Conservation (phyloP, 1,140 invertebrate species). For the Drosophila sproati region DNA sequence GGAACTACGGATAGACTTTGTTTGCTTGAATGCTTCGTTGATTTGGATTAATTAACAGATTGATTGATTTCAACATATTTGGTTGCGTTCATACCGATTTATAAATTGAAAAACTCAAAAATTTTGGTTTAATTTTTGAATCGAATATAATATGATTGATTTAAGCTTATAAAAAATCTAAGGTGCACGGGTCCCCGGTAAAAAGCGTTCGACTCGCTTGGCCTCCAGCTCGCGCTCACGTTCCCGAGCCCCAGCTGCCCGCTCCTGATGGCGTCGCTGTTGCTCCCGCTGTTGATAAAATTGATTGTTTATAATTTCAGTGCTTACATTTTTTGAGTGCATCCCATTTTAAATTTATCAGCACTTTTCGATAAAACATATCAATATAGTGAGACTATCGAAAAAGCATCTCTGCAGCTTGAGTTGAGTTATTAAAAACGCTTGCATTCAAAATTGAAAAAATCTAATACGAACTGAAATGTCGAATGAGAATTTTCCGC, state of each 20-base stretch:
- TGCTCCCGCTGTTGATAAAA: conserved; percentile 72
- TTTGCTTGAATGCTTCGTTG: no score
- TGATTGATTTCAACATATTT: no score
- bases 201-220: conserved; percentile 73
- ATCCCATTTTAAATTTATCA: no score
- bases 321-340: no score
- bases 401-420: background rate
- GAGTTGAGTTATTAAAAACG: background rate
- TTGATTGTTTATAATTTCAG: no score
- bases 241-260: conserved; percentile 75
- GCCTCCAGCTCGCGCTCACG: conserved; percentile 66
- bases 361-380: no score
- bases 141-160: background rate
- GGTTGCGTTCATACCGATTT: no score
- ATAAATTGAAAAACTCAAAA: no score
- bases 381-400: no score
- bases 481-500: background rate
- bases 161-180: conserved; percentile 40
- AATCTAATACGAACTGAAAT: conserved; percentile 7
- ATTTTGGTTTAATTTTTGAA: no score
- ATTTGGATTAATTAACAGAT: no score
- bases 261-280: conserved; percentile 82
- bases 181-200: conserved; percentile 55
- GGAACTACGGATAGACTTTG: no score
- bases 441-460: background rate